A percentile compares a stretch with the other conserved stretches of the same genome.
phyloP scores from a whole-genome alignment of 2,797 vertebrate genomes.

The Australoheros facetus region DNA sequence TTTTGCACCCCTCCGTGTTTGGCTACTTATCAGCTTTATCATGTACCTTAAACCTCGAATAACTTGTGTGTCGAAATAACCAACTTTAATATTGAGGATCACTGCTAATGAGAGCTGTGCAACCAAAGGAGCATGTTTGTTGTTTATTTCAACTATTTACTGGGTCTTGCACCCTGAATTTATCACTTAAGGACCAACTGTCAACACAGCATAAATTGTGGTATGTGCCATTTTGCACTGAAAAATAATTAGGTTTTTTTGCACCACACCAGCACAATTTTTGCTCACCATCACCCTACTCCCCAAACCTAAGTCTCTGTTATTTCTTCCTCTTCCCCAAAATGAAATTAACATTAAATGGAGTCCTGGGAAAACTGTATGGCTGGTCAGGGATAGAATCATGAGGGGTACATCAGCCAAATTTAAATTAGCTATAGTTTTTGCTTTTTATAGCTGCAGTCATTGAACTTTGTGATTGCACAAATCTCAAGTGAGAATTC shows the following conservation, averaged over 20 bases:
- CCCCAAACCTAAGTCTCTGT: not conserved
- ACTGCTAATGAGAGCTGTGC: not conserved
- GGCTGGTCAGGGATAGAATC: not conserved
- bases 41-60: not conserved
- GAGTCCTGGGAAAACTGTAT: not conserved
- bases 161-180: too few species aligned
- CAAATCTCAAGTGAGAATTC: not conserved
- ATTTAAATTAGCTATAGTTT: slow-evolving; percentile 1
- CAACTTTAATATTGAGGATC: not conserved
- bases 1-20: not conserved
- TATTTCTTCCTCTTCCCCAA: not conserved
- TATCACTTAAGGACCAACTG: too few species aligned
- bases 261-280: too few species aligned
- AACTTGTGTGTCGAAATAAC: not conserved
- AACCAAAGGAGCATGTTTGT: too few species aligned
- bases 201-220: not conserved
- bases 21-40: not conserved
- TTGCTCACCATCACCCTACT: not conserved
- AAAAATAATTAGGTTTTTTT: not conserved
- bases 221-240: not conserved
- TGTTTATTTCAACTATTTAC: not conserved
- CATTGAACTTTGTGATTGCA: not conserved
- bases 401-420: not conserved
- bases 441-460: not conserved
- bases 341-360: not conserved